Percentiles rank a stretch among this genome's conserved stretches.
phyloP scores from a whole-genome alignment of 1,140 invertebrate species.

The Paraescarpia echinospica region DNA sequence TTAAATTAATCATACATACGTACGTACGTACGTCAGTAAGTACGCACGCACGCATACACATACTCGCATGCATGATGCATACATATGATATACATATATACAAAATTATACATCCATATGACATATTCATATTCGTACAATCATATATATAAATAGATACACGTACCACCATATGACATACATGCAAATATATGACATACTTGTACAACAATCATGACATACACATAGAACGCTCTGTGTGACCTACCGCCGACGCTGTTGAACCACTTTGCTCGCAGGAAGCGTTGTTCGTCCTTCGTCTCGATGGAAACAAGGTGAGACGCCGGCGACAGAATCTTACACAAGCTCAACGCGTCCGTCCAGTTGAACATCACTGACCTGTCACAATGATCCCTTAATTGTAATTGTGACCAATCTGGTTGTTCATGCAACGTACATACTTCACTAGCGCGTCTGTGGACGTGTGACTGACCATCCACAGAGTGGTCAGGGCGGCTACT shows the following conservation, averaged over 20 bases:
- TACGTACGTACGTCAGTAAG: too few relatives aligned
- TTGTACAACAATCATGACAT: not conserved
- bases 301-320: constrained; percentile 12
- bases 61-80: too few relatives aligned
- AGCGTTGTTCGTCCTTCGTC: not conserved
- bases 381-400: not conserved
- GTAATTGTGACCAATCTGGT: not conserved
- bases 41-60: too few relatives aligned
- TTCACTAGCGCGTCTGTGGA: too few relatives aligned
- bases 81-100: too few relatives aligned
- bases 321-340: not conserved
- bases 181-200: not conserved
- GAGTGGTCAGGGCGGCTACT: not conserved
- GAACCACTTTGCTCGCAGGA: constrained; percentile 10
- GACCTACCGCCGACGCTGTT: not conserved
- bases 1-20: too few relatives aligned
- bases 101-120: too few relatives aligned
- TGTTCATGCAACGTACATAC: too few relatives aligned
- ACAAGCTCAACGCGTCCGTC: not conserved
- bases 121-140: too few relatives aligned
- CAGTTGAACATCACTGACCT: not conserved
- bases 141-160: too few relatives aligned
- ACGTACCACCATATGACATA: too few relatives aligned
- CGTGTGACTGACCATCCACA: not conserved
- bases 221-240: not conserved